Conservation (phyloP, 2,797 vertebrate species). For the Amblyraja radiata region DNA sequence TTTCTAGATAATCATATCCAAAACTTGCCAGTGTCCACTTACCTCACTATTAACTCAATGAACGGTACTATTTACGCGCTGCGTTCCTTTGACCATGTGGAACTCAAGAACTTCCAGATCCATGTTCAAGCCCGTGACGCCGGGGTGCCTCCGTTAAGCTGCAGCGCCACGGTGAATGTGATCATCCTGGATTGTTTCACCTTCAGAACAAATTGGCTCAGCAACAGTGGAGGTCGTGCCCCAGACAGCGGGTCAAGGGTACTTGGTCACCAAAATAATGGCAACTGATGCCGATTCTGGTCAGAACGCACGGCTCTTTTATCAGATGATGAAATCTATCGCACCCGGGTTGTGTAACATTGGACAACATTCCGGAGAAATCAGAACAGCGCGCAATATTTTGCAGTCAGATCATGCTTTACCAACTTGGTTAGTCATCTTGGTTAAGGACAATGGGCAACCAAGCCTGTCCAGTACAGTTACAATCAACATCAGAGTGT, state of each 20-base stretch:
- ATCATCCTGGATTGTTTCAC: slow-evolving; percentile 50
- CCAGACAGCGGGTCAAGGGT: slow-evolving; percentile 41
- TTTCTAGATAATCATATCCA: slow-evolving; percentile 51
- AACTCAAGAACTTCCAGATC: slow-evolving; percentile 41
- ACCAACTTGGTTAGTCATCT: too few species aligned
- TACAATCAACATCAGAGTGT: neutral
- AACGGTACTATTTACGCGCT: slow-evolving; percentile 35
- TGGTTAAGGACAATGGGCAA: too few species aligned
- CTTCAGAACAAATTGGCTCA: slow-evolving; percentile 34
- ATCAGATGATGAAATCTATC: slow-evolving; percentile 37
- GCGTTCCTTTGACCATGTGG: neutral
- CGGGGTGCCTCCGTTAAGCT: slow-evolving; percentile 57
- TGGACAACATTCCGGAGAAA: too few species aligned
- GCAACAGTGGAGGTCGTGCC: slow-evolving; percentile 48
- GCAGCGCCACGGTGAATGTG: slow-evolving; percentile 41
- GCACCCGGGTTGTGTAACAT: too few species aligned
- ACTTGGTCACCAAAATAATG: slow-evolving; percentile 33
- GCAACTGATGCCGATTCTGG: slow-evolving; percentile 52
- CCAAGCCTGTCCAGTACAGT: slow-evolving; percentile 40
- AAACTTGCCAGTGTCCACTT: slow-evolving; percentile 51
- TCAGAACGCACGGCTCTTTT: slow-evolving; percentile 59
- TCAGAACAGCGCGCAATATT: too few species aligned
- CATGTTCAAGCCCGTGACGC: slow-evolving; percentile 55
- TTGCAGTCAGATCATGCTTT: too few species aligned
- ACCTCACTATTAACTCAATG: slow-evolving; percentile 56